Percentiles rank a stretch among this genome's conserved stretches.
These are phyloP conservation scores for Folsomia manolachei DNA, from an alignment of 2,888 invertebrate genomes.

Conservation along the genomic window DNA sequence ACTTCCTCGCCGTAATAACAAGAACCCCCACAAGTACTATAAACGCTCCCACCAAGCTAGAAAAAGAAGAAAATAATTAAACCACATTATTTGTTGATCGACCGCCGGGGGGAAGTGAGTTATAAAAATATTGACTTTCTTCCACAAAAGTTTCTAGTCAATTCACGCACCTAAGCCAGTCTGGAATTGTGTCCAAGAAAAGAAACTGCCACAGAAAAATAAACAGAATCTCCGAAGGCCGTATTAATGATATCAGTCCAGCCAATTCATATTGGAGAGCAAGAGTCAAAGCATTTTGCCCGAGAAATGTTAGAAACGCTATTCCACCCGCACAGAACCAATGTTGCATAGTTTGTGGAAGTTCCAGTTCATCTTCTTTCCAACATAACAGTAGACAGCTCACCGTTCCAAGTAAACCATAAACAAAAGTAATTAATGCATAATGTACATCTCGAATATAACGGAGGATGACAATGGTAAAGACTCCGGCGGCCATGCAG, in stretches of 20 bases:
- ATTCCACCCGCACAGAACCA: constrained; percentile 22
- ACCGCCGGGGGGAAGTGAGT: too few relatives aligned
- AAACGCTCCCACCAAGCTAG: constrained; percentile 28
- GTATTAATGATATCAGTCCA: constrained; percentile 18
- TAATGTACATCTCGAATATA: constrained; percentile 26
- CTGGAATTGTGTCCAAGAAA: background rate
- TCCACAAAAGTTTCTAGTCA: too few relatives aligned
- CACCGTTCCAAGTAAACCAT: constrained; percentile 22
- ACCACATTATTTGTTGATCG: background rate
- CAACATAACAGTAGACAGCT: constrained; percentile 7
- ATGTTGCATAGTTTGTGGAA: constrained; percentile 9
- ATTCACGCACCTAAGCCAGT: constrained; percentile 23
- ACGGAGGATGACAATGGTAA: constrained; percentile 20
- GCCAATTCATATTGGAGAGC: constrained; percentile 27
- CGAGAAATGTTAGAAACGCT: constrained; percentile 18
- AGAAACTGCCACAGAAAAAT: constrained; percentile 23
- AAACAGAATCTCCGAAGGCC: constrained; percentile 27
- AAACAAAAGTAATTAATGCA: constrained; percentile 20
- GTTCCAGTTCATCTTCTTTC: background rate
- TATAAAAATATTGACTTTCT: too few relatives aligned
- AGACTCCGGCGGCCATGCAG: constrained; percentile 21
- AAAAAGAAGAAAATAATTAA: background rate
- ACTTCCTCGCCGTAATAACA: constrained; percentile 19
- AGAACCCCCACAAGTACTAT: constrained; percentile 27
- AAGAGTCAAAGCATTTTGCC: constrained; percentile 25